A percentile compares a stretch with the other conserved stretches of the same genome.
Conservation (phyloP, 2,113 vertebrate genomes). For the Siphamia tubifer region DNA sequence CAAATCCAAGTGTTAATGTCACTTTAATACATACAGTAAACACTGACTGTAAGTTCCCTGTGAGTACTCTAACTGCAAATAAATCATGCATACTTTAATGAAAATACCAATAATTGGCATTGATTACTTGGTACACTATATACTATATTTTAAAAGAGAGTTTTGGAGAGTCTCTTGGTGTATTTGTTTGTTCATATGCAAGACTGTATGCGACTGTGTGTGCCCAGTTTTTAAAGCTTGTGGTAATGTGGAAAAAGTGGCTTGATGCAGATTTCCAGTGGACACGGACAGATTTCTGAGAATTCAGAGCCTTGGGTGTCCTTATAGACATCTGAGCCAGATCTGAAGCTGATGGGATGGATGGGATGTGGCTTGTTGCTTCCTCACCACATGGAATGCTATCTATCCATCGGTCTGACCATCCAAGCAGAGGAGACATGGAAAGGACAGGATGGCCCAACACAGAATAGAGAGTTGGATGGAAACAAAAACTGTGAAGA, state of each 20-base stretch:
- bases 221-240: conserved; percentile 2
- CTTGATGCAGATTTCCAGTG: conserved; percentile 32
- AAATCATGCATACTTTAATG: too few species aligned
- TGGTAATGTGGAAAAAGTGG: conserved; percentile 19
- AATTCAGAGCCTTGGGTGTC: conserved; percentile 35
- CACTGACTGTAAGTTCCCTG: too few species aligned
- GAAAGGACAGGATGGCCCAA: neutral
- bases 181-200: neutral
- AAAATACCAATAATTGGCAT: too few species aligned
- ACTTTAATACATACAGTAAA: too few species aligned
- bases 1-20: too few species aligned
- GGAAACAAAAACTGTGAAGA: neutral
- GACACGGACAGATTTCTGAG: conserved; percentile 39
- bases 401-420: conserved; percentile 37
- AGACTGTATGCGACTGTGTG: neutral
- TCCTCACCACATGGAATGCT: conserved; percentile 60
- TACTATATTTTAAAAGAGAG: neutral
- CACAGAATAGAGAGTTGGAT: neutral
- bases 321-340: neutral
- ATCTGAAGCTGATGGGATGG: conserved; percentile 32
- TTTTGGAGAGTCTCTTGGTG: neutral
- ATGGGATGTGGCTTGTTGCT: conserved; percentile 58
- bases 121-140: too few species aligned
- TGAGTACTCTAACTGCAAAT: too few species aligned
- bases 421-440: conserved; percentile 1